A percentile compares a stretch with the other conserved stretches of the same genome.
These are phyloP conservation scores for Megaceryle alcyon DNA, from an alignment of 2,797 vertebrate species.

Conservation along the genomic window DNA sequence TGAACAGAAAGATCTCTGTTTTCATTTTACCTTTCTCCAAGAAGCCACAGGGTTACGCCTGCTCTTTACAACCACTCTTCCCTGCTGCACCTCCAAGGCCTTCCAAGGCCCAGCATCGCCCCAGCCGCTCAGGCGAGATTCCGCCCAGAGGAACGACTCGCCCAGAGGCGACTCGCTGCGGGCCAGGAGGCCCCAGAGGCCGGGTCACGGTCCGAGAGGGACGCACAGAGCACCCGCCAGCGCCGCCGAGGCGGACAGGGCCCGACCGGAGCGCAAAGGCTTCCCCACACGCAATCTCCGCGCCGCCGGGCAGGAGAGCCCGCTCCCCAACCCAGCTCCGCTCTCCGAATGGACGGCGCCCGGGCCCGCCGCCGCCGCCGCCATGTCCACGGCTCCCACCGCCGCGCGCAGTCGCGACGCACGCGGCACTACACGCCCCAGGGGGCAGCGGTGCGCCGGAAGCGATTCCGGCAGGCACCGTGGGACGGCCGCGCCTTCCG, in stretches of 20 bases:
- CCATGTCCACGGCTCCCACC: background rate
- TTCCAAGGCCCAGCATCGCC: background rate
- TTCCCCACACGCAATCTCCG: too few species aligned
- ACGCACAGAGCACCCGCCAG: too few species aligned
- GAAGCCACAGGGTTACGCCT: rapidly evolving
- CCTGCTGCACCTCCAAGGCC: background rate
- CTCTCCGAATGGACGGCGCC: too few species aligned
- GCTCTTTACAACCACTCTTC: rapidly evolving
- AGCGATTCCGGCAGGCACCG: background rate
- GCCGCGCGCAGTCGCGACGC: background rate
- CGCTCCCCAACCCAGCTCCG: too few species aligned
- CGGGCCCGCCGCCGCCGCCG: background rate
- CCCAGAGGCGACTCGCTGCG: background rate
- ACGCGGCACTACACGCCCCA: background rate
- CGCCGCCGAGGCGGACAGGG: background rate
- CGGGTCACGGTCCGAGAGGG: too few species aligned
- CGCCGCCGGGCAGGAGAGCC: too few species aligned
- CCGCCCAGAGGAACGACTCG: too few species aligned
- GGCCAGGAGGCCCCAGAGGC: too few species aligned
- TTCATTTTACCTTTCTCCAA: rapidly evolving
- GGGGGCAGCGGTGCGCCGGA: background rate
- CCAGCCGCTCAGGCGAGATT: background rate
- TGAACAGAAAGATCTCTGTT: rapidly evolving
- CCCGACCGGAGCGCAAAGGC: background rate
- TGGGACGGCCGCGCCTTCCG: background rate